Conservation (phyloP, 2,888 invertebrate genomes). For the Agonopterix arenella region DNA sequence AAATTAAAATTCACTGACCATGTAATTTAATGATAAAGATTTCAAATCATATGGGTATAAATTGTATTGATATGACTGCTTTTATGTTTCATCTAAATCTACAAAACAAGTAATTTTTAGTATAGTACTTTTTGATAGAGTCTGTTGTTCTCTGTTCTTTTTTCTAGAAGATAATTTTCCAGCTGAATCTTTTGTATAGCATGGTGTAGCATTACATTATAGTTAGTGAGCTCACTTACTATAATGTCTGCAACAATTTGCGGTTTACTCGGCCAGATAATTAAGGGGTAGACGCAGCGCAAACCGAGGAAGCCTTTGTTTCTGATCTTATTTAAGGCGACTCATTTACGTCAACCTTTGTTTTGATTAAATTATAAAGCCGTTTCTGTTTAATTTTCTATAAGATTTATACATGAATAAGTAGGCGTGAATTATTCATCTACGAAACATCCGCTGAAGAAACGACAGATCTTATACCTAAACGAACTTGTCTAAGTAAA, state of each 20-base stretch:
- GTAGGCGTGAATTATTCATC: neutral
- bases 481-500: too few relatives aligned
- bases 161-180: too few relatives aligned
- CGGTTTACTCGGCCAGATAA: conserved; percentile 27
- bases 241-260: conserved; percentile 19
- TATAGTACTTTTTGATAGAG: too few relatives aligned
- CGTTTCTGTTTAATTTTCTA: conserved; percentile 17
- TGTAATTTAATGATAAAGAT: conserved; percentile 32
- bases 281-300: conserved; percentile 26
- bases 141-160: too few relatives aligned
- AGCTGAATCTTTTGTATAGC: neutral
- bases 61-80: too few relatives aligned
- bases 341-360: conserved; percentile 27
- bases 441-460: too few relatives aligned
- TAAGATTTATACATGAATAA: neutral
- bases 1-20: conserved; percentile 42
- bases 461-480: too few relatives aligned
- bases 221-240: neutral
- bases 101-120: too few relatives aligned
- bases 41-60: conserved; percentile 1
- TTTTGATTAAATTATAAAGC: conserved; percentile 26
- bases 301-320: conserved; percentile 26
- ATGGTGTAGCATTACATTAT: neutral
- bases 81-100: too few relatives aligned
- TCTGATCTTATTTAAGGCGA: conserved; percentile 27